phyloP scores from a whole-genome alignment of 53 echinoderm and acorn worm genomes.

The Echinarachnius parma region DNA sequence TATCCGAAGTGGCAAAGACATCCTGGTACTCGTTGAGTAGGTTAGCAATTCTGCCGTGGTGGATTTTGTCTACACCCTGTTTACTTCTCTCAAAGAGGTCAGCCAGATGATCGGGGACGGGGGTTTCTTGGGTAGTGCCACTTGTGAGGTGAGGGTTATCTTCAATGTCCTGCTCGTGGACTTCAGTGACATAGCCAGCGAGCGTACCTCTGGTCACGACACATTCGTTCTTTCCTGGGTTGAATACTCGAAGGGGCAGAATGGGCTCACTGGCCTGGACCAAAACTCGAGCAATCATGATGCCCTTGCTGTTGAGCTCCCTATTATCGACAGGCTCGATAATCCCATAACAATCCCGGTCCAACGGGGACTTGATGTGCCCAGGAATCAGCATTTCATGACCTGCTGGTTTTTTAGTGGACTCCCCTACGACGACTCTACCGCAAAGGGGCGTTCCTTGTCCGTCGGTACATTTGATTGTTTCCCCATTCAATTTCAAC shows the following conservation, averaged over 20 bases:
- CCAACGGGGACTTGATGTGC: neutral
- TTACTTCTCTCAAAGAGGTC: slow-evolving; percentile 36
- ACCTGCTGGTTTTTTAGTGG: neutral
- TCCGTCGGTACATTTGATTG: slow-evolving; percentile 7
- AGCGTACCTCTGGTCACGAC: slow-evolving; percentile 18
- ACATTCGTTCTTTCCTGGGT: slow-evolving; percentile 28
- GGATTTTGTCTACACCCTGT: neutral
- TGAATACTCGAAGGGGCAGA: slow-evolving; percentile 38
- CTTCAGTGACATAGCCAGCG: slow-evolving; percentile 29
- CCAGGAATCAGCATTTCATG: neutral
- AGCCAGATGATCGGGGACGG: slow-evolving; percentile 32
- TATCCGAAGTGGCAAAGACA: slow-evolving; percentile 42
- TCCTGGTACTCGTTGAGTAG: slow-evolving; percentile 39
- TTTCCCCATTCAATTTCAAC: neutral
- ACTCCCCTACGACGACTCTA: neutral
- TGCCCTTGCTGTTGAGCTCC: slow-evolving; percentile 15
- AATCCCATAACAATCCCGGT: neutral
- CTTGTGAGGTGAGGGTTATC: neutral
- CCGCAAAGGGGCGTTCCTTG: neutral
- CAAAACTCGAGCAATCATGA: slow-evolving; percentile 45
- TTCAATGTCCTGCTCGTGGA: slow-evolving; percentile 23
- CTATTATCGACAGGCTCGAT: slow-evolving; percentile 3
- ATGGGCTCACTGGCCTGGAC: neutral
- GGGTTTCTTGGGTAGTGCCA: neutral
- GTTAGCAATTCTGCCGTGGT: slow-evolving; percentile 3